A percentile compares a stretch with the other conserved stretches of the same genome.
These are phyloP conservation scores for Mallateleia sp. DNA, from an alignment of 2,888 invertebrate genomes.

Conservation along the genomic window DNA sequence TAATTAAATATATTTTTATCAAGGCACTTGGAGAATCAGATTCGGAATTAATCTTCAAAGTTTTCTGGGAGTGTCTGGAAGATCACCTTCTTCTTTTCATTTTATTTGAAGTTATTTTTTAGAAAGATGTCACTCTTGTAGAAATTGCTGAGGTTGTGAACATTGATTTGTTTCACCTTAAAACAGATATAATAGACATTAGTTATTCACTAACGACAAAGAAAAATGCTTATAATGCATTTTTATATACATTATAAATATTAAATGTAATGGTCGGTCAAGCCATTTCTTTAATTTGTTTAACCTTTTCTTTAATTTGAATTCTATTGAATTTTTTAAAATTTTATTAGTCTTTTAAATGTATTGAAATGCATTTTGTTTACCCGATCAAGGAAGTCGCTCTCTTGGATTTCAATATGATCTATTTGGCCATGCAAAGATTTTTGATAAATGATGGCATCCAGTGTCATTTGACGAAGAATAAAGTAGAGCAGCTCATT, in stretches of 20 bases:
- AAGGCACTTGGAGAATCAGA: neutral
- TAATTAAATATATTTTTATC: constrained; percentile 32
- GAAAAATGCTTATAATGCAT: too few relatives aligned
- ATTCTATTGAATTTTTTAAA: too few relatives aligned
- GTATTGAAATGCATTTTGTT: too few relatives aligned
- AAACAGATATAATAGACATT: constrained; percentile 83
- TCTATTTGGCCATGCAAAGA: constrained; percentile 92
- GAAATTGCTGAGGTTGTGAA: constrained; percentile 96
- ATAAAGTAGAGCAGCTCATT: constrained; percentile 98
- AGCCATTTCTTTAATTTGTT: too few relatives aligned
- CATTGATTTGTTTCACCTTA: constrained; percentile 97
- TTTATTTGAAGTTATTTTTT: constrained; percentile 96
- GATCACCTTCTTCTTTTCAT: constrained; percentile 95
- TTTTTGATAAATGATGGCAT: constrained; percentile 96
- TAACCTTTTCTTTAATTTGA: too few relatives aligned
- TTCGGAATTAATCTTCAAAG: constrained; percentile 84
- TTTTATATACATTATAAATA: too few relatives aligned
- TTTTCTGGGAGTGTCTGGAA: constrained; percentile 94
- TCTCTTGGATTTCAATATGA: constrained; percentile 95
- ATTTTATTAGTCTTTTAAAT: too few relatives aligned
- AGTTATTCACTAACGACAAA: too few relatives aligned
- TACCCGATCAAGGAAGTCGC: constrained; percentile 94
- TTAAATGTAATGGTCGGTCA: too few relatives aligned
- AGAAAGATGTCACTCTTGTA: constrained; percentile 97
- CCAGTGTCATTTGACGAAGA: constrained; percentile 97